Evolutionary conservation across 2,113 vertebrate genomes (phyloP).

Genomic region (Corythornis madagascariensis): DNA sequence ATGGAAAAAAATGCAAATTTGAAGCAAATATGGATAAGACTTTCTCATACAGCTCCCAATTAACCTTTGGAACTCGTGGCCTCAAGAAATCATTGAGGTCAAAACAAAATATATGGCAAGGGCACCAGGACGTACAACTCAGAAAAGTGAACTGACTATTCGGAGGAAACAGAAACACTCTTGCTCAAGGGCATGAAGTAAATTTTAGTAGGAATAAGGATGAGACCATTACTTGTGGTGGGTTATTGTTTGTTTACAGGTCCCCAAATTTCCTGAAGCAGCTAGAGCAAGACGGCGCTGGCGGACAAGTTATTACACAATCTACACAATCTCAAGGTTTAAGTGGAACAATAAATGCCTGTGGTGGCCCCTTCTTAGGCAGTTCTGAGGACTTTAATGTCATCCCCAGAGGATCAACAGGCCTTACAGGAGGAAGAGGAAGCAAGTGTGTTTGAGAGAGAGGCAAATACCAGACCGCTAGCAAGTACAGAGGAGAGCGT

Average conservation of each 20-base stretch:
- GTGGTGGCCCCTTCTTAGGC: not conserved
- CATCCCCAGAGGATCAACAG: not conserved
- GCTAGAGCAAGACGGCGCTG: not conserved
- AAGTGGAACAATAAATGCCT: not conserved
- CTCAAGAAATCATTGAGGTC: slow-evolving; percentile 22
- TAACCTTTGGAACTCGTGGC: slow-evolving; percentile 11
- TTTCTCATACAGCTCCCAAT: slow-evolving; percentile 14
- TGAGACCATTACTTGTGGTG: not conserved
- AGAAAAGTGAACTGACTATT: not conserved
- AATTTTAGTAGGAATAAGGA: not conserved
- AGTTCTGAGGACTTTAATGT: not conserved
- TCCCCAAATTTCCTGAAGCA: not conserved
- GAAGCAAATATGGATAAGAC: not conserved
- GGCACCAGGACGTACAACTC: not conserved
- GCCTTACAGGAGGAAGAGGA: not conserved
- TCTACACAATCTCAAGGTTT: not conserved
- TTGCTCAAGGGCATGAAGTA: not conserved
- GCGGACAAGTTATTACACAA: not conserved
- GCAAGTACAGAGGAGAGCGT: not conserved
- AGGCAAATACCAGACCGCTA: not conserved
- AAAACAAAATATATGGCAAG: slow-evolving; percentile 3
- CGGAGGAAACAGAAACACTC: not conserved
- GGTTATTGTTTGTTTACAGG: not conserved
- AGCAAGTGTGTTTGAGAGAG: not conserved
- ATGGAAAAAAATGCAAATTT: slow-evolving; percentile 11